These are phyloP conservation scores for Heterodera filipjevi DNA, from an alignment of 2,888 invertebrate species.

Conservation along the genomic window DNA sequence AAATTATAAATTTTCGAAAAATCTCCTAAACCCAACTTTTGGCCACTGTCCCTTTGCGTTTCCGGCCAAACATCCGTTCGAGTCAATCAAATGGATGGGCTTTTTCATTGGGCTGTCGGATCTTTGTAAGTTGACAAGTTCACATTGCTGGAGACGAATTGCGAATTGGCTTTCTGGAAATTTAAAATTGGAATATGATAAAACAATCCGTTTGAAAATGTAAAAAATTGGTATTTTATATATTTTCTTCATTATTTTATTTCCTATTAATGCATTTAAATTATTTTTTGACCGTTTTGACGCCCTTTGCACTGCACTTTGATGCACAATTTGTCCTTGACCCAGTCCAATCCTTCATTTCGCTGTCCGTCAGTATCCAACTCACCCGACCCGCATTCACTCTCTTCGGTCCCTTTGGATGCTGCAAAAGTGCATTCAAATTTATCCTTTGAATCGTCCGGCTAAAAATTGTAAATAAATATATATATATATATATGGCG, in stretches of 20 bases:
- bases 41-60: neutral
- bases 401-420: neutral
- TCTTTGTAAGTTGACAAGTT: neutral
- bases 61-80: neutral
- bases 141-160: neutral
- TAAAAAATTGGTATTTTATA: neutral
- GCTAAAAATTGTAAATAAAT: neutral
- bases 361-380: neutral
- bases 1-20: neutral
- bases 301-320: neutral
- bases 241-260: neutral
- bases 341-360: constrained; percentile 2
- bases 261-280: neutral
- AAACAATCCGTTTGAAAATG: too few relatives aligned
- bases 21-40: neutral
- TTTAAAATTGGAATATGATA: too few relatives aligned
- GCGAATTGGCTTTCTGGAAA: neutral
- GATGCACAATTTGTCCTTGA: constrained; percentile 6
- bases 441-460: neutral
- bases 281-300: neutral
- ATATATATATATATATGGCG: neutral
- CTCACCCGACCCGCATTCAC: neutral
- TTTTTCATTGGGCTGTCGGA: neutral
- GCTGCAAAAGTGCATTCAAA: neutral
- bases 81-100: neutral